These are phyloP conservation scores for Agonopterix arenella DNA, from an alignment of 2,888 invertebrate genomes.

Conservation along the genomic window DNA sequence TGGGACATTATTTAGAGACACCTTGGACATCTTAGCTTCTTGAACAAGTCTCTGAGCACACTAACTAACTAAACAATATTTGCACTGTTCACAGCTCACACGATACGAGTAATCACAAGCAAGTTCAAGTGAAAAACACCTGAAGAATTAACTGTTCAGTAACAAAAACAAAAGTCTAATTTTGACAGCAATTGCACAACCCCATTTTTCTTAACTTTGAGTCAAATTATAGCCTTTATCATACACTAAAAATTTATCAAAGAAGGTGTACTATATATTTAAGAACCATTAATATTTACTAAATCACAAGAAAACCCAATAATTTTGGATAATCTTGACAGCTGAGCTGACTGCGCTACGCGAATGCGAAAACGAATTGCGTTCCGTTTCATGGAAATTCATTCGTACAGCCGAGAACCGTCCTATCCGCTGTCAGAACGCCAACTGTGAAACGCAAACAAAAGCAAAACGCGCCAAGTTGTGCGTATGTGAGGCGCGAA, in stretches of 20 bases:
- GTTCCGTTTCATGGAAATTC: slow-evolving; percentile 45
- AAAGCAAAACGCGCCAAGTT: slow-evolving; percentile 26
- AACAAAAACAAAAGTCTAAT: slow-evolving; percentile 46
- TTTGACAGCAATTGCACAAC: slow-evolving; percentile 44
- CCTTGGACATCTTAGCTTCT: slow-evolving; percentile 60
- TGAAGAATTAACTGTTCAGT: slow-evolving; percentile 30
- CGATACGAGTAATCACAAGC: slow-evolving; percentile 34
- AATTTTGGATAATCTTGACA: too few species aligned
- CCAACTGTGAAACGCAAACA: slow-evolving; percentile 48
- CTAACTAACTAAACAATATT: slow-evolving; percentile 39
- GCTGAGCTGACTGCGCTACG: background rate
- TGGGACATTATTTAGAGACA: slow-evolving; percentile 66
- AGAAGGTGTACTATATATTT: too few species aligned
- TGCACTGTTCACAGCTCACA: slow-evolving; percentile 41
- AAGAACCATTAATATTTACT: too few species aligned
- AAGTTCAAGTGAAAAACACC: slow-evolving; percentile 44
- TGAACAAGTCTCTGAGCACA: slow-evolving; percentile 27
- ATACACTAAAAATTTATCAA: too few species aligned
- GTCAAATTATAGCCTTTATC: background rate
- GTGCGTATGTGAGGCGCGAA: background rate
- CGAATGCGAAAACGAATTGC: slow-evolving; percentile 20
- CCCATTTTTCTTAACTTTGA: slow-evolving; percentile 27
- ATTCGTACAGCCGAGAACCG: slow-evolving; percentile 26
- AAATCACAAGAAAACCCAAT: too few species aligned
- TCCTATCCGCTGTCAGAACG: slow-evolving; percentile 46